phyloP scores from a whole-genome alignment of 2,888 invertebrate genomes.

The Crossocerus cetratus region DNA sequence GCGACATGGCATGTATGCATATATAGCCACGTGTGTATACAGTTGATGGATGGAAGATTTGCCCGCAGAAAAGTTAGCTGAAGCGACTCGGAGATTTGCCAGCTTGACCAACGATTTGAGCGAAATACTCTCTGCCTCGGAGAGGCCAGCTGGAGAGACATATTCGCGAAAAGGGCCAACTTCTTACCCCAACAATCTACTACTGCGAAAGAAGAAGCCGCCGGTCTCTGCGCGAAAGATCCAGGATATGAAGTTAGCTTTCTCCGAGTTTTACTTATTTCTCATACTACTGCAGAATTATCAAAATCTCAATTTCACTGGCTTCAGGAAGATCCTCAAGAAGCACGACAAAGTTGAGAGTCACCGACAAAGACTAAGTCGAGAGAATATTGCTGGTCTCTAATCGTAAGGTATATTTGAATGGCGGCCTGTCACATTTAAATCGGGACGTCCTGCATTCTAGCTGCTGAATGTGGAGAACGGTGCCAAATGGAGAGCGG shows the following conservation, averaged over 20 bases:
- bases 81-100: conserved; percentile 89
- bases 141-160: conserved; percentile 56
- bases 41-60: background rate
- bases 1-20: no score
- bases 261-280: conserved; percentile 93
- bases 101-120: conserved; percentile 85
- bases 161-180: conserved; percentile 34
- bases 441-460: conserved; percentile 30
- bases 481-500: conserved; percentile 88
- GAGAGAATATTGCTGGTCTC: background rate
- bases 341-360: conserved; percentile 88
- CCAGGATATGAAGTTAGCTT: conserved; percentile 91
- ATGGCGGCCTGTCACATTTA: background rate
- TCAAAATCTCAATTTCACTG: conserved; percentile 92
- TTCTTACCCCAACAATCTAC: conserved; percentile 62
- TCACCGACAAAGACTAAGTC: background rate
- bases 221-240: conserved; percentile 83
- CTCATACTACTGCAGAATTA: conserved; percentile 92
- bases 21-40: background rate
- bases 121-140: conserved; percentile 76
- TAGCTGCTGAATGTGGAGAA: conserved; percentile 82
- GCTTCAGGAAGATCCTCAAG: conserved; percentile 93
- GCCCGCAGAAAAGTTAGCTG: conserved; percentile 87
- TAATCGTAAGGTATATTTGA: background rate
- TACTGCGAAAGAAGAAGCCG: conserved; percentile 57